phyloP scores from a whole-genome alignment of 2,888 invertebrate genomes.

The Aphrophora alni region DNA sequence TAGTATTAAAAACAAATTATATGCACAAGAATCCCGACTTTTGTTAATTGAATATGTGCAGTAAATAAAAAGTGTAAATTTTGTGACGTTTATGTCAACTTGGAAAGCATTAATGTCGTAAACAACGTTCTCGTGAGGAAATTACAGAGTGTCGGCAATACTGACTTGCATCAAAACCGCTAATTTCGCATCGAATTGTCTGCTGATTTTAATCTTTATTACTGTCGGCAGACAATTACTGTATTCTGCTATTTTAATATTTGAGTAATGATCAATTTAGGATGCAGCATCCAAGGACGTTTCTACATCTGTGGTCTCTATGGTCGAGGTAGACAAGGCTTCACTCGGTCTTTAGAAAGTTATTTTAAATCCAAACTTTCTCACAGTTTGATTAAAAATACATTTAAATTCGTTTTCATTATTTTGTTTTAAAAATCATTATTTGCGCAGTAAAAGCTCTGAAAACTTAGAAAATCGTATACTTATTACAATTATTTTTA shows the following conservation, averaged over 20 bases:
- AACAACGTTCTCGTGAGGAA: not conserved
- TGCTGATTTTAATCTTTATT: not conserved
- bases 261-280: not conserved
- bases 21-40: not conserved
- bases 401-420: too few relatives aligned
- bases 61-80: not conserved
- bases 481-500: too few relatives aligned
- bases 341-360: too few relatives aligned
- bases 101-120: not conserved
- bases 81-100: not conserved
- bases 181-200: constrained; percentile 6
- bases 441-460: too few relatives aligned
- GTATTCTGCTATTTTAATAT: not conserved
- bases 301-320: not conserved
- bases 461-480: too few relatives aligned
- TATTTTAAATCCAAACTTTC: too few relatives aligned
- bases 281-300: not conserved
- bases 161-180: not conserved
- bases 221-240: not conserved
- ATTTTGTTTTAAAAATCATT: too few relatives aligned
- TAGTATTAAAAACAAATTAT: not conserved
- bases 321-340: too few relatives aligned
- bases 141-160: not conserved
- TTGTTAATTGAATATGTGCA: not conserved
- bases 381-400: too few relatives aligned